Percentiles rank a stretch among this genome's conserved stretches.
These are phyloP conservation scores for Danaus melanippus DNA, from an alignment of 1,140 invertebrate species.

Conservation along the genomic window DNA sequence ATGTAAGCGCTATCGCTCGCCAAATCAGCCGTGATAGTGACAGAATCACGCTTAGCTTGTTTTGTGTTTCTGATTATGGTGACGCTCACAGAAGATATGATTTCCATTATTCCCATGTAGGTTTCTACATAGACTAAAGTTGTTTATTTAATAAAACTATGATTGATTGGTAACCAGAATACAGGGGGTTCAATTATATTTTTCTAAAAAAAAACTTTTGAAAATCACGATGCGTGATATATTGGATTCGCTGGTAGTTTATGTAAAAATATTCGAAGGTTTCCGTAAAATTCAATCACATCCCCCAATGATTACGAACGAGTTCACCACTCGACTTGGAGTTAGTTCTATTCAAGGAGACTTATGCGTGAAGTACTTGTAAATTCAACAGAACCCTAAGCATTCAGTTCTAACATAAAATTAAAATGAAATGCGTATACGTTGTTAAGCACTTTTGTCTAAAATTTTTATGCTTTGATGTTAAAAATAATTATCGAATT, in stretches of 20 bases:
- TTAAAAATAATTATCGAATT: too few relatives aligned
- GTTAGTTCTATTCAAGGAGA: conserved; percentile 18
- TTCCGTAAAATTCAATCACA: conserved; percentile 15
- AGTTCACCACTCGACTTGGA: conserved; percentile 8
- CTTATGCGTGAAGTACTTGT: conserved; percentile 18
- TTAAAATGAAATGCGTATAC: not conserved
- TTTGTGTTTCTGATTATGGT: too few relatives aligned
- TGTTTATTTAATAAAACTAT: too few relatives aligned
- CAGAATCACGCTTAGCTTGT: conserved; percentile 9
- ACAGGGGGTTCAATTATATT: too few relatives aligned
- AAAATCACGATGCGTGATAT: too few relatives aligned
- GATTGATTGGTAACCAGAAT: too few relatives aligned
- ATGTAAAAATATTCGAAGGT: conserved; percentile 10
- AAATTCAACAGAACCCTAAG: conserved; percentile 14
- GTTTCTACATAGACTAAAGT: too few relatives aligned
- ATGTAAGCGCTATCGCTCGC: conserved; percentile 16
- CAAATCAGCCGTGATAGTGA: conserved; percentile 17
- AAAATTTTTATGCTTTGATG: too few relatives aligned
- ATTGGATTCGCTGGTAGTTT: not conserved
- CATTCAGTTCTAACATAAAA: conserved; percentile 9
- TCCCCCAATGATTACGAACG: conserved; percentile 12
- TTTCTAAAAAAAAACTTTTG: too few relatives aligned
- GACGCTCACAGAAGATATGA: too few relatives aligned
- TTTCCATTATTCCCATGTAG: too few relatives aligned
- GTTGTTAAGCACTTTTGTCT: too few relatives aligned